Percentiles rank a stretch among this genome's conserved stretches.
These are phyloP conservation scores for Enhydra lutris DNA, from an alignment of 2,113 vertebrate species.

Conservation along the genomic window DNA sequence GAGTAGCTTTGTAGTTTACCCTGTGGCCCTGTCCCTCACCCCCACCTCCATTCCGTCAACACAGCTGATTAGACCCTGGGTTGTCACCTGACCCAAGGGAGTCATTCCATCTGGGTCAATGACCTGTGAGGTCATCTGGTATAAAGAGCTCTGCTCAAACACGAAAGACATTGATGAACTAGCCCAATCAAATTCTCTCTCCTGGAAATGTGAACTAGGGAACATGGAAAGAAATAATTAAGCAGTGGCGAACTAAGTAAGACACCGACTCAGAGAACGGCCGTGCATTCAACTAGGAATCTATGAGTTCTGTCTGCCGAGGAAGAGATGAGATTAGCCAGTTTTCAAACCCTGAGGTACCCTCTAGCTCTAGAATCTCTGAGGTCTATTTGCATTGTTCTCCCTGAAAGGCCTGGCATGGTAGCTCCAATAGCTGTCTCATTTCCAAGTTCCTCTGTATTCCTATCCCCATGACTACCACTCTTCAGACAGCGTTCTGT, in stretches of 20 bases:
- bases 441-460: neutral
- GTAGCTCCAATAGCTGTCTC: neutral
- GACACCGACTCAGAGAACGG: neutral
- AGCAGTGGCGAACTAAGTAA: neutral
- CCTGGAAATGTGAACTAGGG: constrained; percentile 39
- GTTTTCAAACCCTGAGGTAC: neutral
- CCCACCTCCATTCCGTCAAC: constrained; percentile 35
- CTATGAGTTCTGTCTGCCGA: neutral
- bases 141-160: constrained; percentile 39
- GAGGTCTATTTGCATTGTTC: neutral
- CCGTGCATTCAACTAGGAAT: neutral
- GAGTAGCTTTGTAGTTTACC: neutral
- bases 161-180: constrained; percentile 45
- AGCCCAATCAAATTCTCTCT: constrained; percentile 26
- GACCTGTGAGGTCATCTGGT: constrained; percentile 52
- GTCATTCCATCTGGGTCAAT: constrained; percentile 47
- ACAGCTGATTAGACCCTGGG: constrained; percentile 39
- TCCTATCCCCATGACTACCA: neutral
- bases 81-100: constrained; percentile 30
- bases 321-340: neutral
- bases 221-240: constrained; percentile 2
- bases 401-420: neutral
- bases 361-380: neutral
- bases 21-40: constrained; percentile 25
- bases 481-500: neutral